Base-by-base conservation (phyloP, 1,140 invertebrate species). In the Papilio aristodemus region DNA sequence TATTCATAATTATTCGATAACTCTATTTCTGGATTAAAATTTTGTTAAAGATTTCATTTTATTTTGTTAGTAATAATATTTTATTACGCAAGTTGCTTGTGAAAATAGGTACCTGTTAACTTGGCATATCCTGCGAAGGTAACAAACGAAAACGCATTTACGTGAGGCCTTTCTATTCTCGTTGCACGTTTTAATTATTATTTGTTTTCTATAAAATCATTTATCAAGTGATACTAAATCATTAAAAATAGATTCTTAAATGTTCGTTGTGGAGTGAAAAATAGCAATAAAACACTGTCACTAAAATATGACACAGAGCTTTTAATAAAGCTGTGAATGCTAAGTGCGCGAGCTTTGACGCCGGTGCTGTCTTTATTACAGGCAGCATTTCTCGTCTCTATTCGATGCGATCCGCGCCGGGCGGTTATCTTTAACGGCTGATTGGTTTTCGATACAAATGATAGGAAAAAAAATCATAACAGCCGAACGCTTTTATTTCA, bases 391-490 rank as follows among this genome's bases (percentile, higher is more conserved):
- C 43, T 7, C 27, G n/a, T 36, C 32, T 38, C 36, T 62, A 17
- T 62, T 37, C 14, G n/a, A 11, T 38, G 36, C 43, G 11, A 41
- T 6, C n/a, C 46, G 46, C 19, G 4, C 19, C 19, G 6, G 6
- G 27, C 6, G 10, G 27, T 62, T 38, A 38, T 19, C 27, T 62
- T 62, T 62, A 37, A 62, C 59, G 59, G 32, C 59, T 62, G 59
- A 62, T 62, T 62, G 32, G 59, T 17, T 62, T 62, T 62, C 38
- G 36, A 39, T 62, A 62, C 59, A 36, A 19, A 62, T 62, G 59
- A 38, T 37, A 62, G 32, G 32, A 62, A 36, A 62, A 62, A 36
- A 27, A 9, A n/a, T n/a, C n/a, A 25, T 10, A 32, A 32, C 57
- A 32, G 10, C 5, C 10, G 8, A 54, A 54, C 11, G 22, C 0